phyloP scores from a whole-genome alignment of 2,113 vertebrate species.

The Bettongia penicillata region DNA sequence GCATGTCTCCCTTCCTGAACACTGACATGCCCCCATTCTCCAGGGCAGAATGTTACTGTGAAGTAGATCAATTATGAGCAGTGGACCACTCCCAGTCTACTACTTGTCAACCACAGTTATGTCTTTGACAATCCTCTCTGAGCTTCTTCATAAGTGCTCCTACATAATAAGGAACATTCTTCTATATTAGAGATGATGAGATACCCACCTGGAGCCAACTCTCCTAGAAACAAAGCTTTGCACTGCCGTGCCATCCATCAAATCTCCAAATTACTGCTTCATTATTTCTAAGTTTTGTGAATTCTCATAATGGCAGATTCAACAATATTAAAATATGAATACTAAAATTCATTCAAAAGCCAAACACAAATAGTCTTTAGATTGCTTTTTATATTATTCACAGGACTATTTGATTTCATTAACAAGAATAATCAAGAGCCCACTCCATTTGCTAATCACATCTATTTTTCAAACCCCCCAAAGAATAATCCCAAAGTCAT shows the following conservation, averaged over 20 bases:
- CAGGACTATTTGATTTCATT: not conserved
- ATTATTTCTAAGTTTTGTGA: not conserved
- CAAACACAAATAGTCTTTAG: not conserved
- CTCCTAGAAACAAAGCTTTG: slow-evolving; percentile 4
- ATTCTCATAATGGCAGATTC: not conserved
- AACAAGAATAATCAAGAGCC: not conserved
- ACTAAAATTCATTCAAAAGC: not conserved
- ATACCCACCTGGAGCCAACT: not conserved
- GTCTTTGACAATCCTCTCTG: not conserved
- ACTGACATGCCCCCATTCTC: not conserved
- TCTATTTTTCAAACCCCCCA: slow-evolving; percentile 10
- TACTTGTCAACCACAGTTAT: not conserved
- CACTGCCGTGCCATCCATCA: not conserved
- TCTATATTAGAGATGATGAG: not conserved
- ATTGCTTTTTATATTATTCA: not conserved
- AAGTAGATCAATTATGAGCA: not conserved
- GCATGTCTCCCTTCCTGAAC: not conserved
- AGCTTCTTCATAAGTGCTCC: not conserved
- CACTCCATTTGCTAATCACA: not conserved
- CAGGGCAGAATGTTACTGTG: not conserved
- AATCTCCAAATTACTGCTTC: not conserved
- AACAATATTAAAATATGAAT: not conserved
- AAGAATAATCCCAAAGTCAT: not conserved
- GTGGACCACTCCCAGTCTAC: not conserved
- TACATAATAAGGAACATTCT: not conserved